Evolutionary conservation across 2,113 vertebrate genomes (phyloP).

Genomic region (Panthera leo): DNA sequence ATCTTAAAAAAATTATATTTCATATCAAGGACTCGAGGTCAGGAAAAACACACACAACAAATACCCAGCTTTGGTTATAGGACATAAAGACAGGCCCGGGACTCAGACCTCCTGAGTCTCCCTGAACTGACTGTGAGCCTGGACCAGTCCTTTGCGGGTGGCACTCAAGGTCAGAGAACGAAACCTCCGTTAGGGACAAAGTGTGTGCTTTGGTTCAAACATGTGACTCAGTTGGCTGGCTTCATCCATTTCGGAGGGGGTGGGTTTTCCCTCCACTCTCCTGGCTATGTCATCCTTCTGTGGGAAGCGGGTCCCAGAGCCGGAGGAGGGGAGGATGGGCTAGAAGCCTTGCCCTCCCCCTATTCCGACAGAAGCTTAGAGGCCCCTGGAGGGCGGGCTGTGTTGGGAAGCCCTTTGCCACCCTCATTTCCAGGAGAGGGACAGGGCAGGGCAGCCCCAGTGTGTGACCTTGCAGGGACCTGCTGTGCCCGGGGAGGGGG

Average conservation of each 20-base stretch:
- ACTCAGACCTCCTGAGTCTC: neutral
- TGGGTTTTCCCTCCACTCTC: neutral
- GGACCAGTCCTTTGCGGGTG: neutral
- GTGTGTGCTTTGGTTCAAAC: neutral
- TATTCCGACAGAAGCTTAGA: rapidly evolving
- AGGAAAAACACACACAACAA: neutral
- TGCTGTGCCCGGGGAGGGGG: neutral
- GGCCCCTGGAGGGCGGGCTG: neutral
- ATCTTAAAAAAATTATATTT: neutral
- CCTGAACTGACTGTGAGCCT: neutral
- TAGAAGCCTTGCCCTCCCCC: neutral
- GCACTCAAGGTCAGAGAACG: neutral
- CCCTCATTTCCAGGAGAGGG: neutral
- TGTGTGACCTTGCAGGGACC: neutral
- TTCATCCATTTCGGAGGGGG: neutral
- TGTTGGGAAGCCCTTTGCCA: neutral
- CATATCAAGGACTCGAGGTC: neutral
- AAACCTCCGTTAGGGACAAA: neutral
- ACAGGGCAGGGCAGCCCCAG: neutral
- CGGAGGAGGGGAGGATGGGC: neutral
- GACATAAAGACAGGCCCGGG: neutral
- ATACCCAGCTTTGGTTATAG: neutral
- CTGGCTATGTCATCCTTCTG: neutral
- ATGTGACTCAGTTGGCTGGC: neutral
- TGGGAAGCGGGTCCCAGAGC: neutral